Conservation (phyloP, 2,888 invertebrate genomes). For the Cryptus viduatorius region DNA sequence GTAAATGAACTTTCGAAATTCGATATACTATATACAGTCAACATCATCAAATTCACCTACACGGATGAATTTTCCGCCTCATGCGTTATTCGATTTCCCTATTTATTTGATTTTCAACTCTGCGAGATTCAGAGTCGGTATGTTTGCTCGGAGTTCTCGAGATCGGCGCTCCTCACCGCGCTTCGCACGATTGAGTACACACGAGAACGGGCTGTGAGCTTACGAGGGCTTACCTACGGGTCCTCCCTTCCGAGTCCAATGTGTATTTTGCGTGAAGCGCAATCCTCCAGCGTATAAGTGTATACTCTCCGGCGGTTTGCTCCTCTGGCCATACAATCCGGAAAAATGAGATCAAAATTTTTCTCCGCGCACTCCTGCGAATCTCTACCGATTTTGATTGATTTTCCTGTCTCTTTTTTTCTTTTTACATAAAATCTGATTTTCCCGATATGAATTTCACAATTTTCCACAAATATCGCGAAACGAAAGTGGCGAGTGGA, state of each 20-base stretch:
- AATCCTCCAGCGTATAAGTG: background rate
- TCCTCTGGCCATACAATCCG: background rate
- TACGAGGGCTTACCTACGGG: slow-evolving; percentile 5
- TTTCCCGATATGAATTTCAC: background rate
- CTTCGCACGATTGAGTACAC: slow-evolving; percentile 15
- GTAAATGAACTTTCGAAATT: background rate
- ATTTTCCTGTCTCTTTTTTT: background rate
- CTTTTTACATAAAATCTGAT: background rate
- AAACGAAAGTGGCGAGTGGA: too few relatives aligned
- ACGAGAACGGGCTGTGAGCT: slow-evolving; percentile 21
- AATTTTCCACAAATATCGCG: background rate
- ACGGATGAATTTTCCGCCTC: background rate
- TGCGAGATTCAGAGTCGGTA: slow-evolving; percentile 2
- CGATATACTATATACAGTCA: background rate
- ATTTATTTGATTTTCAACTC: slow-evolving; percentile 30
- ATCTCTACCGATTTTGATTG: background rate
- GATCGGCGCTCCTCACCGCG: slow-evolving; percentile 8
- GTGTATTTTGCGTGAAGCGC: slow-evolving; percentile 36
- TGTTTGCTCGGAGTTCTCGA: slow-evolving; percentile 10
- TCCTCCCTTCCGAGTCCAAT: slow-evolving; percentile 5
- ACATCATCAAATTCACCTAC: background rate
- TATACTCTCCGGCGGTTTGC: background rate
- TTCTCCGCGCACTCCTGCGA: background rate
- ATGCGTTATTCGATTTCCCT: slow-evolving; percentile 17
- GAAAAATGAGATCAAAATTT: background rate